These are phyloP conservation scores for Cossypha caffra DNA, from an alignment of 2,797 vertebrate genomes.

Conservation along the genomic window DNA sequence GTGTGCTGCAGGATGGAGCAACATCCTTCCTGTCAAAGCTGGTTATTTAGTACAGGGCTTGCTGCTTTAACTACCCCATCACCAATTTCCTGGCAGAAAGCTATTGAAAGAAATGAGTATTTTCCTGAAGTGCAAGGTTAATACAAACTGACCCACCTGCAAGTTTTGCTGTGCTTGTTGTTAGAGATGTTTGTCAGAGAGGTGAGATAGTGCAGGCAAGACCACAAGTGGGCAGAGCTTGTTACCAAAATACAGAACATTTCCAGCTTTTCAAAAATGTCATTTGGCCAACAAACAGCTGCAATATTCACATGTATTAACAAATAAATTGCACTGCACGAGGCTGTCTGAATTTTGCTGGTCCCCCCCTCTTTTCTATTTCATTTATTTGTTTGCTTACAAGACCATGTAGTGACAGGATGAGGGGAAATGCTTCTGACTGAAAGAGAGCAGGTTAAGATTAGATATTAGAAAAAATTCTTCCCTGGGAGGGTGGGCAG, in stretches of 20 bases:
- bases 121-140: background rate
- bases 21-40: background rate
- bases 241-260: background rate
- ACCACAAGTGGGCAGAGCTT: background rate
- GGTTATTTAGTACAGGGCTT: background rate
- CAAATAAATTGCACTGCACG: background rate
- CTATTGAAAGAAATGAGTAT: background rate
- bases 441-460: background rate
- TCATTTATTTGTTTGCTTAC: background rate
- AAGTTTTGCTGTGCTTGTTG: background rate
- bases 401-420: too few species aligned
- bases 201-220: background rate
- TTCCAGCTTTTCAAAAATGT: background rate
- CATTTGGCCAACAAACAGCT: background rate
- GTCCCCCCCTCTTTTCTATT: rapidly evolving
- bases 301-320: background rate
- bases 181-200: background rate
- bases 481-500: rapidly evolving
- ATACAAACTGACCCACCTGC: background rate
- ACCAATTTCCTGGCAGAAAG: background rate
- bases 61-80: background rate
- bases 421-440: background rate
- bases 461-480: rapidly evolving
- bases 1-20: background rate
- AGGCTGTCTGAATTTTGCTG: background rate